These are phyloP conservation scores for Channa striata DNA, from an alignment of 2,797 vertebrate species.

Conservation along the genomic window DNA sequence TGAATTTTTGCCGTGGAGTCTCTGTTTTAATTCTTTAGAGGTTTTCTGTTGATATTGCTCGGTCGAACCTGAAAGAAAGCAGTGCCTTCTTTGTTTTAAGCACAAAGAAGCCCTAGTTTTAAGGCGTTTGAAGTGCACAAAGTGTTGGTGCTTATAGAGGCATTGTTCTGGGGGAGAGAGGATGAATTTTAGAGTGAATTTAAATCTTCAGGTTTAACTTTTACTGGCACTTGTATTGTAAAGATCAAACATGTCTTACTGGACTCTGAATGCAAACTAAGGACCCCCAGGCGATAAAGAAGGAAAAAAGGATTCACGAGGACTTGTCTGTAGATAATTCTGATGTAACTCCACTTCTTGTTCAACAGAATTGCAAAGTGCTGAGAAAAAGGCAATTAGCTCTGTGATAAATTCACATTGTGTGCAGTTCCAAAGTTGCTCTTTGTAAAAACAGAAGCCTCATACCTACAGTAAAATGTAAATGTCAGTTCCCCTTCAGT, in stretches of 20 bases:
- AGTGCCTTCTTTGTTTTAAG: conserved; percentile 77
- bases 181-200: conserved; percentile 82
- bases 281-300: conserved; percentile 56
- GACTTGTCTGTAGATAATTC: conserved; percentile 65
- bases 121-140: conserved; percentile 84
- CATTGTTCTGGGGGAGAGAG: conserved; percentile 74
- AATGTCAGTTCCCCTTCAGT: conserved; percentile 31
- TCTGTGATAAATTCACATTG: conserved; percentile 29
- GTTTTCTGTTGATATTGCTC: conserved; percentile 73
- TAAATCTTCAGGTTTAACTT: conserved; percentile 80
- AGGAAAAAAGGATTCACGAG: conserved; percentile 42
- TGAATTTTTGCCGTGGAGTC: conserved; percentile 48
- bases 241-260: conserved; percentile 79
- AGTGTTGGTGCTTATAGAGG: conserved; percentile 79
- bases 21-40: conserved; percentile 67
- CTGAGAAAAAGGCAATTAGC: conserved; percentile 51
- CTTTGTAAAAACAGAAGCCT: conserved; percentile 18
- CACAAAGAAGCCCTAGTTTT: conserved; percentile 72
- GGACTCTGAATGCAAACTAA: conserved; percentile 79
- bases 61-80: conserved; percentile 74
- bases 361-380: conserved; percentile 40
- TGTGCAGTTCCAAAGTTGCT: conserved; percentile 16
- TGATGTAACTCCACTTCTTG: conserved; percentile 53
- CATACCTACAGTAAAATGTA: conserved; percentile 20
- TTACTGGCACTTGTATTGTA: conserved; percentile 77